Conservation (phyloP, 1,140 invertebrate species). For the Lepidurus apus region DNA sequence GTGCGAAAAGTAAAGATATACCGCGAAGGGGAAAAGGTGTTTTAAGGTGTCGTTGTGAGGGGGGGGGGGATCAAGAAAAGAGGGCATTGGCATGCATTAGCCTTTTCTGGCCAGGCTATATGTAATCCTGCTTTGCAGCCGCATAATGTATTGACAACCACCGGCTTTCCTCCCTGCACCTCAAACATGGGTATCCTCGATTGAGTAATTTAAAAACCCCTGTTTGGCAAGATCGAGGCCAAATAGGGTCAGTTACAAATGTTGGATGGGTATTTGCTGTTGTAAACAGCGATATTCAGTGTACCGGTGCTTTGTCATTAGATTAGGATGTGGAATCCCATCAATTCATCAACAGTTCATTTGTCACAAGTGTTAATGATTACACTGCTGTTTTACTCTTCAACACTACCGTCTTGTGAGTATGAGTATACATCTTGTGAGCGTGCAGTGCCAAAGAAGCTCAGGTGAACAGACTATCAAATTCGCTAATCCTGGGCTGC, state of each 20-base stretch:
- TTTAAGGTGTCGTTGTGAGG: neutral
- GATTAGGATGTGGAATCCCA: too few relatives aligned
- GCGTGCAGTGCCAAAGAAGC: neutral
- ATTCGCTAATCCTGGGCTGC: neutral
- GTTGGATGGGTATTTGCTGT: too few relatives aligned
- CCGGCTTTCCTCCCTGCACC: neutral
- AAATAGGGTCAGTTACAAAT: too few relatives aligned
- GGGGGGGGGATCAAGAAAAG: neutral
- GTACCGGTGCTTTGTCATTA: too few relatives aligned
- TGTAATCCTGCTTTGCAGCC: neutral
- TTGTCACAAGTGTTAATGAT: too few relatives aligned
- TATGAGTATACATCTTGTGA: neutral
- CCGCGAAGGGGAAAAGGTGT: neutral
- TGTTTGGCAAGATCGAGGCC: too few relatives aligned
- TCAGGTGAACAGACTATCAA: neutral
- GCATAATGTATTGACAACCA: neutral
- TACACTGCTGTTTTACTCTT: too few relatives aligned
- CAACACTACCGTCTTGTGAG: too few relatives aligned
- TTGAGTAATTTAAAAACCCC: neutral
- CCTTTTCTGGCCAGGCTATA: neutral
- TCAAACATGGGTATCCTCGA: neutral
- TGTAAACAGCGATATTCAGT: too few relatives aligned
- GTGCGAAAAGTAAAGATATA: neutral
- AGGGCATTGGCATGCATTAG: constrained; percentile 8
- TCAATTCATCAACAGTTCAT: too few relatives aligned